Conservation (phyloP, 1,140 invertebrate species). For the Micrasema longulum region DNA sequence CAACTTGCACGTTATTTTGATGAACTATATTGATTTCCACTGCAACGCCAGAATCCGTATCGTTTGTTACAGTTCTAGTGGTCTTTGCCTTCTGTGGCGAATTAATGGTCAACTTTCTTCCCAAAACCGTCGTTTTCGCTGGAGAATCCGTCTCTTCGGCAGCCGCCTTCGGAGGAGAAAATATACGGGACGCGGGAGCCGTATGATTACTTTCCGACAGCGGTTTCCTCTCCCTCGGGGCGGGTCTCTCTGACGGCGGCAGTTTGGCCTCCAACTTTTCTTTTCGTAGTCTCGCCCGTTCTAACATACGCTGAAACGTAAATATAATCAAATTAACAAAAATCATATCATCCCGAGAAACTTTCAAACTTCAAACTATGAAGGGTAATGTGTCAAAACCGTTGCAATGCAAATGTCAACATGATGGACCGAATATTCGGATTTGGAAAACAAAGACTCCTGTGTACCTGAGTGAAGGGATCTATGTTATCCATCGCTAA, state of each 20-base stretch:
- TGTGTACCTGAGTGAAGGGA: slow-evolving; percentile 65
- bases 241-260: slow-evolving; percentile 58
- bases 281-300: slow-evolving; percentile 63
- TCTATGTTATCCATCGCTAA: slow-evolving; percentile 61
- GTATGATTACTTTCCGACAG: slow-evolving; percentile 58
- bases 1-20: slow-evolving; percentile 65
- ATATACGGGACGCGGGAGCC: neutral
- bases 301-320: slow-evolving; percentile 65
- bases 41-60: slow-evolving; percentile 60
- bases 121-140: slow-evolving; percentile 59
- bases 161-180: slow-evolving; percentile 49
- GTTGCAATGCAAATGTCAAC: slow-evolving; percentile 39
- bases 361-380: slow-evolving; percentile 9
- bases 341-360: no score
- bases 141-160: slow-evolving; percentile 46
- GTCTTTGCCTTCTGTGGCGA: slow-evolving; percentile 56
- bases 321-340: slow-evolving; percentile 3
- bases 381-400: slow-evolving; percentile 41
- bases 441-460: slow-evolving; percentile 8
- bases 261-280: slow-evolving; percentile 67
- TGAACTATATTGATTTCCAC: slow-evolving; percentile 67
- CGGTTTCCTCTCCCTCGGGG: slow-evolving; percentile 23
- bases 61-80: slow-evolving; percentile 30
- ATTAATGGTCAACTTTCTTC: slow-evolving; percentile 60
- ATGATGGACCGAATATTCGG: neutral